Evolutionary conservation across 2,888 invertebrate genomes (phyloP).

Genomic region (Trissonchulus latispiculum): DNA sequence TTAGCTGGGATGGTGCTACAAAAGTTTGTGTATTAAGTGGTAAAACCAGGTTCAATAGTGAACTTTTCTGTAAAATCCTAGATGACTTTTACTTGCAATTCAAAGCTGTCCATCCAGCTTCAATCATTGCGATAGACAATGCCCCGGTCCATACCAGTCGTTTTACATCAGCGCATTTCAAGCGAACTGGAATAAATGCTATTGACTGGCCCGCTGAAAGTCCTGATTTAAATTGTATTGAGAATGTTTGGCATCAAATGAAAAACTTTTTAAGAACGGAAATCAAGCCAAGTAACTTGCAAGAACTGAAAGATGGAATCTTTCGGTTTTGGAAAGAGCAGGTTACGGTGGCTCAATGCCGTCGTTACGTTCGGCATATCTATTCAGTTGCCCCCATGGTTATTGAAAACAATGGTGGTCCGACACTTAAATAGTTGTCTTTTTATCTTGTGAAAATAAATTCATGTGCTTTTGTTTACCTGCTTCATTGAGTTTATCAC

Average conservation of each 20-base stretch:
- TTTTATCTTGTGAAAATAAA: no score
- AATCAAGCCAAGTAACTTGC: not conserved
- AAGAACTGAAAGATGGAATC: not conserved
- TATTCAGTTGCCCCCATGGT: not conserved
- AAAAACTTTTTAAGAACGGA: not conserved
- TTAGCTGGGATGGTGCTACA: not conserved
- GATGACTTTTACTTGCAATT: not conserved
- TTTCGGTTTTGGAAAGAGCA: not conserved
- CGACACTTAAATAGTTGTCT: no score
- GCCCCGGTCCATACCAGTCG: not conserved
- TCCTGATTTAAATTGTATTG: not conserved
- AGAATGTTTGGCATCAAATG: not conserved
- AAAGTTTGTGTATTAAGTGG: not conserved
- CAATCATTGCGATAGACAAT: no score
- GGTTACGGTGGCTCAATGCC: not conserved
- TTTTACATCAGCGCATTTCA: not conserved
- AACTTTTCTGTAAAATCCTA: not conserved
- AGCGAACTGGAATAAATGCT: not conserved
- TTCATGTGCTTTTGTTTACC: no score
- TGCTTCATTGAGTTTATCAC: no score
- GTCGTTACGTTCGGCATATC: not conserved
- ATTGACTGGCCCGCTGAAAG: not conserved
- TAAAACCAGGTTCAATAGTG: not conserved
- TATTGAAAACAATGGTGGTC: not conserved
- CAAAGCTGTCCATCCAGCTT: no score